Evolutionary conservation across 2,113 vertebrate species (phyloP).

Genomic region (Scartelaos histophorus): DNA sequence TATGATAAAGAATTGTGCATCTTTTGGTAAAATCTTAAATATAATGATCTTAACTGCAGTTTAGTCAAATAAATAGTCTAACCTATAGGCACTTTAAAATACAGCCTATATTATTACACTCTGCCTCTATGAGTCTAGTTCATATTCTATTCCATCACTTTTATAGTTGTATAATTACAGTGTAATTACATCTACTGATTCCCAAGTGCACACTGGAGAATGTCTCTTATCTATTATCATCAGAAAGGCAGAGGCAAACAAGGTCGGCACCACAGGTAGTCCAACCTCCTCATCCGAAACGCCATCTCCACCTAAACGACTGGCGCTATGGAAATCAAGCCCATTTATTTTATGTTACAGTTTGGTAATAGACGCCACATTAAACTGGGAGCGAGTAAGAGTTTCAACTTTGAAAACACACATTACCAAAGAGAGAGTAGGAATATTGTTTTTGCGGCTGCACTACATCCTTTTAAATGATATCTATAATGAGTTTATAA

Average conservation of each 20-base stretch:
- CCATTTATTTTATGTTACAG: conserved; percentile 80
- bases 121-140: not conserved
- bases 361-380: conserved; percentile 82
- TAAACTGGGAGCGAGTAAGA: conserved; percentile 82
- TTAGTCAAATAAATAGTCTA: too few relatives aligned
- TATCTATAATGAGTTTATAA: conserved; percentile 95
- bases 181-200: not conserved
- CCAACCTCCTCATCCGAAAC: conserved; percentile 60
- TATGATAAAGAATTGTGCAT: too few relatives aligned
- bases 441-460: conserved; percentile 85
- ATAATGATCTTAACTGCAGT: too few relatives aligned
- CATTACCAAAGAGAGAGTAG: conserved; percentile 83
- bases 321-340: conserved; percentile 76
- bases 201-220: conserved; percentile 17
- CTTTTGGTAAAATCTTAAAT: too few relatives aligned
- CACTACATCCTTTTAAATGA: conserved; percentile 88
- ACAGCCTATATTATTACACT: not conserved
- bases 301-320: conserved; percentile 74
- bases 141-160: not conserved
- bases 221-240: conserved; percentile 28
- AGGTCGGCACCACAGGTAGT: conserved; percentile 47
- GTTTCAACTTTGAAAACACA: conserved; percentile 85
- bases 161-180: not conserved
- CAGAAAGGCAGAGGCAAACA: conserved; percentile 23
- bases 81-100: too few relatives aligned